These are phyloP conservation scores for Gephyroberyx darwinii DNA, from an alignment of 2,797 vertebrate species.

Conservation along the genomic window DNA sequence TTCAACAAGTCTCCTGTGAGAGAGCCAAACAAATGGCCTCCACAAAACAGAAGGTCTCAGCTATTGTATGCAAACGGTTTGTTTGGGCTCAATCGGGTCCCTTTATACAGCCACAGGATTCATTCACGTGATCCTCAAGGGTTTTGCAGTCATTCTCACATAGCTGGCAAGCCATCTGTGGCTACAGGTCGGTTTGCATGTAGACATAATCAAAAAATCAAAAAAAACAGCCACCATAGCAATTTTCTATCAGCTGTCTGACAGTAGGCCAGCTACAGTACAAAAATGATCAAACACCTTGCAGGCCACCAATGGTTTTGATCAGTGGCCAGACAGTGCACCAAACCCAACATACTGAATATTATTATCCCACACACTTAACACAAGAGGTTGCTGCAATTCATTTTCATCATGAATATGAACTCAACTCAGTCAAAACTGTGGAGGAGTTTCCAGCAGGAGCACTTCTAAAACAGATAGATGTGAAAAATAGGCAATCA, in stretches of 20 bases:
- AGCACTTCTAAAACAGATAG: too few relatives aligned
- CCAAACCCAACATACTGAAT: too few relatives aligned
- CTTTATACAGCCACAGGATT: not conserved
- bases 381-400: constrained; percentile 19
- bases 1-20: constrained; percentile 34
- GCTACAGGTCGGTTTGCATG: not conserved
- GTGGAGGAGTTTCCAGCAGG: too few relatives aligned
- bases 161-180: not conserved
- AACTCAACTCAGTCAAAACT: too few relatives aligned
- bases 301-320: not conserved
- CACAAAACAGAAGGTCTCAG: constrained; percentile 13
- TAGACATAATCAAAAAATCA: not conserved
- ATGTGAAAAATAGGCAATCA: too few relatives aligned
- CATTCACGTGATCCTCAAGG: not conserved
- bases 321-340: too few relatives aligned
- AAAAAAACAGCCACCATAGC: not conserved
- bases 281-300: not conserved
- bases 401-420: constrained; percentile 2
- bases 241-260: not conserved
- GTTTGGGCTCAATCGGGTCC: not conserved
- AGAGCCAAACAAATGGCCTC: constrained; percentile 35
- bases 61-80: constrained; percentile 13
- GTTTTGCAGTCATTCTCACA: not conserved
- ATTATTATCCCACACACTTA: constrained; percentile 3
- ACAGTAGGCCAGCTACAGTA: not conserved